Percentiles rank a stretch among this genome's conserved stretches.
Conservation (phyloP, 2,888 invertebrate genomes). For the Mythimna pallens region DNA sequence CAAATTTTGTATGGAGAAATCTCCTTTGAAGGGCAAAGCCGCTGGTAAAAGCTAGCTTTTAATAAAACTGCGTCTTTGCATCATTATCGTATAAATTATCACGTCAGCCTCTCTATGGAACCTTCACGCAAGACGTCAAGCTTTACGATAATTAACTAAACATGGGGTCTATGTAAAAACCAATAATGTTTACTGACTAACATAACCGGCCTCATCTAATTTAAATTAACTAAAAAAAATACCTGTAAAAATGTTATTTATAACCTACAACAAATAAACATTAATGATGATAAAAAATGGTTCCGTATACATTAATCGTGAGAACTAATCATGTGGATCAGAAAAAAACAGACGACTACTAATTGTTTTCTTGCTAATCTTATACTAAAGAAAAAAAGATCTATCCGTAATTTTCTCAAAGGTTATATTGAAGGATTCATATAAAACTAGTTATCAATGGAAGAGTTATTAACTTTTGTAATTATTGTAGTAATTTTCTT, state of each 20-base stretch:
- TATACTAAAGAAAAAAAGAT: constrained; percentile 1
- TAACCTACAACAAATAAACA: too few species aligned
- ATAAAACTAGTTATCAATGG: background rate
- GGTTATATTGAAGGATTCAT: background rate
- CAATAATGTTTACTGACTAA: constrained; percentile 1
- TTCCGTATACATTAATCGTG: constrained; percentile 30
- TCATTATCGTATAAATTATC: background rate
- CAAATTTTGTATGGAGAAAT: too few species aligned
- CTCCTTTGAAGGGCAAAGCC: too few species aligned
- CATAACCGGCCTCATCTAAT: too few species aligned
- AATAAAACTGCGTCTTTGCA: background rate
- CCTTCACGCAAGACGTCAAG: background rate
- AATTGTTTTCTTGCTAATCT: constrained; percentile 20
- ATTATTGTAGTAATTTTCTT: background rate
- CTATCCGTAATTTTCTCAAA: background rate
- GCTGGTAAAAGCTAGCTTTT: background rate
- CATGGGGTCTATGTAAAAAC: background rate
- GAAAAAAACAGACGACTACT: background rate
- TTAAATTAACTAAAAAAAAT: too few species aligned
- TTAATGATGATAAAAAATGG: constrained; percentile 2
- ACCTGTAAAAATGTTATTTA: too few species aligned
- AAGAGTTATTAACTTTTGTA: background rate
- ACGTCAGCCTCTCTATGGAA: background rate
- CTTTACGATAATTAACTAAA: background rate
- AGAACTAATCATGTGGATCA: background rate